Base-by-base conservation (phyloP, 2,797 vertebrate species). In the Chaetophractus vellerosus region DNA sequence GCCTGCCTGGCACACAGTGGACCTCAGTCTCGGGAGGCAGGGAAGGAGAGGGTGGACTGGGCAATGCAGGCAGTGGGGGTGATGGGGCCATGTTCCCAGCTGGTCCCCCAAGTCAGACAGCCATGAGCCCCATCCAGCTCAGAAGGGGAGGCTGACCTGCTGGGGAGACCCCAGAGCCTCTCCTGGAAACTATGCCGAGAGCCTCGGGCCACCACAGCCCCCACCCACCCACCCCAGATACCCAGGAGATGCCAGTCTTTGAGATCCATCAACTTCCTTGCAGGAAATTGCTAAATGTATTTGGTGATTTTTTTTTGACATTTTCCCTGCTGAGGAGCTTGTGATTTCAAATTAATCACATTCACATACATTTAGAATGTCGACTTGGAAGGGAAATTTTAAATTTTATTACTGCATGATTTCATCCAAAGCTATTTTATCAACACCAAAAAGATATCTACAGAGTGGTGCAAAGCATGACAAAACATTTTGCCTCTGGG, bases 361-460 rank as follows among this genome's bases (percentile, higher is more conserved):
- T 71, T 68, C 85, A 85, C 75, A 31, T 69, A 61, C 69, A 36
- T 95, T 96, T 61, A 88, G 76, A 48, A 69, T 69, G 41, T 95
- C 9, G 1, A 18, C 86, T 90, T 81, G 31, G 69, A 88, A 91
- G 80, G 52, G 57, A 66, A 76, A 61, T 63, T 93, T 96, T n/a
- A 48, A 64, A 85, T 93, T 92, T 95, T 90, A 84, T 95, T 85
- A 33, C 84, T 45, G 3, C 69, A 36, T 64, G 93, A 86, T 95
- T 96, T 95, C 71, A 95, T 33, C 80, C 68, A 15, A 36, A 91
- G 82, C 57, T 85, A 15, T 74, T 80, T 68, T 68, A 45, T 59
- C 91, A 23, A 52, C 59, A 59, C 68, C 41, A 15, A 38, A 72
- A 87, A 41, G 72, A 59, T 21, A 1, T 52, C 74, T 26, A 2